Conservation (phyloP, 53 echinoderm and acorn worm species). For the Holothuria leucospilota region DNA sequence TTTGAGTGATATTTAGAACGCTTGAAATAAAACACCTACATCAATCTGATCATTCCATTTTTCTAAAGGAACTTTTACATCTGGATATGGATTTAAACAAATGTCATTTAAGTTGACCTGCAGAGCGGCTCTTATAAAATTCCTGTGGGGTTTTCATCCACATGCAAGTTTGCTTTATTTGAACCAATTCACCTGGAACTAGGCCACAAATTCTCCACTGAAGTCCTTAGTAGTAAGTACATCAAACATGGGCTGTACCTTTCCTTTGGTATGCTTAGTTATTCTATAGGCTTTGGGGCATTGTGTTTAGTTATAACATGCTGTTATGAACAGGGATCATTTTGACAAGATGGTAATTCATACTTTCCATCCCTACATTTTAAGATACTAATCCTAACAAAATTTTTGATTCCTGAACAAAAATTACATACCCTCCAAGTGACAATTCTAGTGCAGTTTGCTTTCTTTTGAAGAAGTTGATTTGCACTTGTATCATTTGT, state of each 20-base stretch:
- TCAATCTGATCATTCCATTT: neutral
- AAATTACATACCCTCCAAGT: too few relatives aligned
- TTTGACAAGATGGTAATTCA: too few relatives aligned
- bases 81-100: neutral
- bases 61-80: neutral
- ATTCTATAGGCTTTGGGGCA: too few relatives aligned
- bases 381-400: too few relatives aligned
- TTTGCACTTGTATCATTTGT: too few relatives aligned
- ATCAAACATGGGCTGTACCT: constrained; percentile 23
- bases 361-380: too few relatives aligned
- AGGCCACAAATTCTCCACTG: neutral
- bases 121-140: neutral
- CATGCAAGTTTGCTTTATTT: neutral
- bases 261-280: neutral
- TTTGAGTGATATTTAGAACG: neutral
- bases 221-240: too few relatives aligned
- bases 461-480: too few relatives aligned
- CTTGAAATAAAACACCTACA: neutral
- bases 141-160: neutral
- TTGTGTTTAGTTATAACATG: too few relatives aligned
- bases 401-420: too few relatives aligned
- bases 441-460: too few relatives aligned
- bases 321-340: too few relatives aligned
- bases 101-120: constrained; percentile 3
- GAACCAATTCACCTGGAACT: neutral